Conservation (phyloP, 2,113 vertebrate species). For the Ochotona curzoniae region DNA sequence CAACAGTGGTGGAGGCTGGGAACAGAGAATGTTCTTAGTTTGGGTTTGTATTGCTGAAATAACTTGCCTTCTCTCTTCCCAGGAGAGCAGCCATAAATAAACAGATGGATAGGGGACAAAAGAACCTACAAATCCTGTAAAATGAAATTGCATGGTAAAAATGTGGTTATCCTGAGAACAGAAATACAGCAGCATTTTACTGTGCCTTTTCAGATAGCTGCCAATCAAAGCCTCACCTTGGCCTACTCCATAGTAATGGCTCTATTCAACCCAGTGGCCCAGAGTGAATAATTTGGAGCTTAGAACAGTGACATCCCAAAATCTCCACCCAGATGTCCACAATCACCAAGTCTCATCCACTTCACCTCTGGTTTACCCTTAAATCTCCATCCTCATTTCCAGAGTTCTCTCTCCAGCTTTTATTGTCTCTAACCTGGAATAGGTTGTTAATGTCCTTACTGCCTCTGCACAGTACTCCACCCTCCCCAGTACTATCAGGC, state of each 20-base stretch:
- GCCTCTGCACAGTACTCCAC: too few species aligned
- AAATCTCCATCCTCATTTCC: background rate
- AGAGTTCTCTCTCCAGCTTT: background rate
- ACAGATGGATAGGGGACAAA: slow-evolving; percentile 36
- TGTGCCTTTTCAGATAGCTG: slow-evolving; percentile 19
- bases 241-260: background rate
- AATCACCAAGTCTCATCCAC: background rate
- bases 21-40: slow-evolving; percentile 35
- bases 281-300: background rate
- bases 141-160: slow-evolving; percentile 40
- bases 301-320: background rate
- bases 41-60: slow-evolving; percentile 60
- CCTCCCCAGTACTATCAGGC: background rate
- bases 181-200: slow-evolving; percentile 5
- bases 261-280: background rate
- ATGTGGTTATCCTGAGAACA: background rate
- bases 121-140: slow-evolving; percentile 51
- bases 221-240: background rate
- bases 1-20: background rate
- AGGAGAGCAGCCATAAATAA: slow-evolving; percentile 33
- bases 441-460: background rate
- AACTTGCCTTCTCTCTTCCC: slow-evolving; percentile 42
- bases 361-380: background rate
- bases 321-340: background rate
- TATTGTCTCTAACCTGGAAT: background rate